phyloP scores from a whole-genome alignment of 2,113 vertebrate genomes.

The Puma concolor region DNA sequence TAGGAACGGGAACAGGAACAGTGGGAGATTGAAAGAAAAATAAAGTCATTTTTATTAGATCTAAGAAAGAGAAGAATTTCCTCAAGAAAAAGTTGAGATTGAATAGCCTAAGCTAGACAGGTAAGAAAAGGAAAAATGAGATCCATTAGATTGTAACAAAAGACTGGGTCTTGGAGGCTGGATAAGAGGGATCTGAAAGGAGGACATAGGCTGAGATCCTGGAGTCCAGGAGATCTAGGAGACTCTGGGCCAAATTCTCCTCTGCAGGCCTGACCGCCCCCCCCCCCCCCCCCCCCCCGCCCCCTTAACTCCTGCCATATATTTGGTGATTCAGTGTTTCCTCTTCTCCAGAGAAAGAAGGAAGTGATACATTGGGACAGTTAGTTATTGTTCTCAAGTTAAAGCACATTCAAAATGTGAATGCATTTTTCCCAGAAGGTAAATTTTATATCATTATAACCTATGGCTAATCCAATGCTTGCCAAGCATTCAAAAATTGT shows the following conservation, averaged over 20 bases:
- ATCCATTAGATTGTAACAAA: background rate
- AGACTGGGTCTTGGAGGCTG: background rate
- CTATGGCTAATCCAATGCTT: background rate
- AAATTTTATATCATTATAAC: background rate
- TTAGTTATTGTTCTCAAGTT: conserved; percentile 18
- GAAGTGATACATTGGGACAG: background rate
- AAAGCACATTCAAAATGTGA: conserved; percentile 10
- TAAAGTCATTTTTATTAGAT: background rate
- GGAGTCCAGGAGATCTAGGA: background rate
- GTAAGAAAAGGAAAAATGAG: background rate
- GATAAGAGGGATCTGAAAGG: background rate
- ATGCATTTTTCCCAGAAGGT: background rate
- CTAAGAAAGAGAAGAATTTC: conserved; percentile 1
- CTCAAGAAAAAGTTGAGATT: background rate
- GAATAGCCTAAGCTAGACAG: background rate
- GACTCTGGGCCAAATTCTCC: background rate
- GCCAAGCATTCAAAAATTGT: conserved; percentile 34
- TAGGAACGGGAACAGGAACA: background rate
- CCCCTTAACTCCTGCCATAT: background rate
- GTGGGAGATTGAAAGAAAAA: background rate
- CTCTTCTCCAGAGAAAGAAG: background rate
- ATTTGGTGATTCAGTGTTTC: background rate
- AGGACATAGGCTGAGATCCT: background rate
- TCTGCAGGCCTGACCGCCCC: background rate
- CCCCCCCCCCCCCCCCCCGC: too few relatives aligned